Evolutionary conservation across 1,140 invertebrate species (phyloP).

Genomic region (Coboldia fuscipes): DNA sequence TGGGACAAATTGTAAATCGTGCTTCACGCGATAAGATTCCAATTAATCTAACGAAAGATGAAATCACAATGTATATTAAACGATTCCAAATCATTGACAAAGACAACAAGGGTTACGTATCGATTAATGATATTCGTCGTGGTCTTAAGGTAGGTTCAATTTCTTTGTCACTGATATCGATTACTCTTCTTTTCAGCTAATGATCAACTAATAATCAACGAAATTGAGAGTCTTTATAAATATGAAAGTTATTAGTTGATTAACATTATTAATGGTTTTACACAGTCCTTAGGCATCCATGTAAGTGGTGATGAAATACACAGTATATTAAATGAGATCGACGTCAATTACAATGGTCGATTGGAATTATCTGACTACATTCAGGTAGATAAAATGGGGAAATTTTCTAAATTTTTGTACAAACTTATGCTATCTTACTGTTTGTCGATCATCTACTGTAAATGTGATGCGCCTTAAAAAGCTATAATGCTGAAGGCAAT

Average conservation of each 20-base stretch:
- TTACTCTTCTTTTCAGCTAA: too few species aligned
- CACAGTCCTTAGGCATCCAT: constrained; percentile 31
- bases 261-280: neutral
- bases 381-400: constrained; percentile 44
- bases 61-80: constrained; percentile 85
- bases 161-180: constrained; percentile 4
- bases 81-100: constrained; percentile 88
- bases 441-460: too few species aligned
- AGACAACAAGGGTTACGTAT: constrained; percentile 93
- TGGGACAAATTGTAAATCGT: constrained; percentile 88
- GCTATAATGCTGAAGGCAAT: too few species aligned
- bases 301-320: constrained; percentile 38
- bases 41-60: constrained; percentile 84
- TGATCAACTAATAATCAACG: too few species aligned
- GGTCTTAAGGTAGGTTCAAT: constrained; percentile 69
- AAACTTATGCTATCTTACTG: too few species aligned
- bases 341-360: constrained; percentile 42
- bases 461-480: too few species aligned
- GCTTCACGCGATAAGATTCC: constrained; percentile 71
- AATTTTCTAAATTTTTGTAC: neutral
- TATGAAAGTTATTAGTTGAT: too few species aligned
- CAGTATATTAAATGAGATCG: constrained; percentile 39
- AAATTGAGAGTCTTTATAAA: too few species aligned
- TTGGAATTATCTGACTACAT: constrained; percentile 49
- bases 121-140: constrained; percentile 86